Evolutionary conservation across 2,888 invertebrate genomes (phyloP), one percentile per base, ranked within the genome.

Genomic region (Drosophila anomelani): DNA sequence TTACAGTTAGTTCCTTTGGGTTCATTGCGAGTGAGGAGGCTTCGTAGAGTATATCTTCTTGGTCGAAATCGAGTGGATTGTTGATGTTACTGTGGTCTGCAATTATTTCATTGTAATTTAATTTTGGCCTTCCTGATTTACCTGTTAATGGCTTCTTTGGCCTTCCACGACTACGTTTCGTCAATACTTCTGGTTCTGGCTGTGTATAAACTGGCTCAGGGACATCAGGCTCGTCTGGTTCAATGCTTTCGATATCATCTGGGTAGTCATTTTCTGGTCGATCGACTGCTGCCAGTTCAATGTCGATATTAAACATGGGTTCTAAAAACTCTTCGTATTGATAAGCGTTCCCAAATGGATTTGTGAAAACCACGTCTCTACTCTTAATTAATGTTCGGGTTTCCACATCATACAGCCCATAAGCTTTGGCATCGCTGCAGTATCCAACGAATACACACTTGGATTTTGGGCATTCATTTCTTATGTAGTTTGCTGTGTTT

Each of bases 91-190:
- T 43, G 15, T 23, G 43, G 55, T 56, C 32, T 56, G 32, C 32
- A 32, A 43, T 2, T 43, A 43, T 56, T 56, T 32, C 32, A 43
- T 56, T 56, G 56, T 43, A 56, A 56, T 44, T 43, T n/a, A 34
- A 23, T 43, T 20, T 43, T 32, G 32, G 43, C 7, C 56, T 43
- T 56, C 43, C 56, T 43, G 41, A 43, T 43, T 43, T 15, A 32
- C 15, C 32, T 32, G 41, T 43, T 17, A 43, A 56, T 5, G 15
- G 9, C 20, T 56, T 56, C 20, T 6, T n/a, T n/a, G n/a, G n/a
- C n/a, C n/a, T 32, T 32, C 32, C 32, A 9, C n/a, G 38, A 13
- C 38, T 5, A n/a, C 32, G 9, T 7, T 38, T 38, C 4, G 15
- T 13, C 38, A 6, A 7, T 38, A 15, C 38, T 5, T 38, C 38